phyloP scores from a whole-genome alignment of 64 coral and sea anemone genomes.

The Pocillopora verrucosa region DNA sequence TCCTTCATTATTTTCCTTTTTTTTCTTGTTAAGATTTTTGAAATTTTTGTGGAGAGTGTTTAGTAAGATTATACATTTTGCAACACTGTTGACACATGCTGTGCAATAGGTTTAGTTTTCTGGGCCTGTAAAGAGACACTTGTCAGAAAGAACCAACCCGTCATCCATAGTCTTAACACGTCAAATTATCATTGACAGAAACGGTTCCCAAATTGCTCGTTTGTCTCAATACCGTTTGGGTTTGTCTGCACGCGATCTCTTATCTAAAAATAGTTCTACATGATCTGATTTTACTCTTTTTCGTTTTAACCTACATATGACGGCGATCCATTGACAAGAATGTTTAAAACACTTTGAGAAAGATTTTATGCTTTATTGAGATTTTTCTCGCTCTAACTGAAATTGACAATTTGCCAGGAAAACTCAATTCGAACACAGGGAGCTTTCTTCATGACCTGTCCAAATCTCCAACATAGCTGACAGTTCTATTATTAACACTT shows the following conservation, averaged over 20 bases:
- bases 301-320: background rate
- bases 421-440: too few species aligned
- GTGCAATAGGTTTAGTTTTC: too few species aligned
- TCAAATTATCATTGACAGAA: constrained; percentile 9
- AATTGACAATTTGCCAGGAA: background rate
- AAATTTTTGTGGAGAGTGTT: too few species aligned
- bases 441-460: background rate
- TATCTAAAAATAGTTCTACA: background rate
- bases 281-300: background rate
- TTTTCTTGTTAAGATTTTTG: too few species aligned
- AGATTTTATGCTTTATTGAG: too few species aligned
- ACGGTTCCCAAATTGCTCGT: background rate
- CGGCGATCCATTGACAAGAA: background rate
- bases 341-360: background rate
- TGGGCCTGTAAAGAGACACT: too few species aligned
- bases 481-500: background rate
- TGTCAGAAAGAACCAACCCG: background rate
- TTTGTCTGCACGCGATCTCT: constrained; percentile 28
- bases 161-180: background rate
- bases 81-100: too few species aligned
- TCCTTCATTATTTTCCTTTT: too few species aligned
- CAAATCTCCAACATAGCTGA: background rate
- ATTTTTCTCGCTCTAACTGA: background rate
- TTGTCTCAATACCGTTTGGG: background rate
- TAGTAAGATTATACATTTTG: too few species aligned